Conservation (phyloP, 2,888 invertebrate genomes). For the Acleris holmiana region DNA sequence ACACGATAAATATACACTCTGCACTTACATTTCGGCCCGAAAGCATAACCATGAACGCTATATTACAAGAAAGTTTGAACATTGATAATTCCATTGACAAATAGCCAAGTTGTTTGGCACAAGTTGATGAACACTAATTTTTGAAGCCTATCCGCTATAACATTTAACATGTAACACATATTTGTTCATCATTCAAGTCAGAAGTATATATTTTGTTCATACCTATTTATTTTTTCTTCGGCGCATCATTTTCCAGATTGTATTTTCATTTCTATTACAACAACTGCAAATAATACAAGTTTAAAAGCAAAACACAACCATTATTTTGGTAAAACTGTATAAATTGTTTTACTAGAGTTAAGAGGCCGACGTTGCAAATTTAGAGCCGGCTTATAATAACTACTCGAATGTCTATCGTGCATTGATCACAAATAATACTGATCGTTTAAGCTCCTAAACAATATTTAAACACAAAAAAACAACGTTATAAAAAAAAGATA, state of each 20-base stretch:
- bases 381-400: conserved; percentile 31
- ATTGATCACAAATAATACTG: conserved; percentile 26
- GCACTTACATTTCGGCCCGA: neutral
- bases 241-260: neutral
- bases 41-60: conserved; percentile 1
- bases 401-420: conserved; percentile 28
- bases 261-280: conserved; percentile 1
- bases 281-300: conserved; percentile 26
- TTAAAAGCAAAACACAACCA: conserved; percentile 32
- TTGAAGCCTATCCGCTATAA: conserved; percentile 37
- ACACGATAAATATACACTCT: conserved; percentile 5
- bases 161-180: conserved; percentile 29
- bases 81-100: conserved; percentile 33
- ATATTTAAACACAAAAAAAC: neutral
- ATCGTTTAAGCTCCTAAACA: conserved; percentile 1
- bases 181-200: conserved; percentile 11
- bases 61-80: conserved; percentile 28
- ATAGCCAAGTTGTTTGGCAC: conserved; percentile 70
- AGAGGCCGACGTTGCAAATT: conserved; percentile 30
- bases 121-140: conserved; percentile 65
- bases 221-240: conserved; percentile 1
- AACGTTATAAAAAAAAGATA: neutral
- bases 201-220: conserved; percentile 2
- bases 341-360: conserved; percentile 20
- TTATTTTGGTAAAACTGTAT: conserved; percentile 22